A percentile compares a stretch with the other conserved stretches of the same genome.
phyloP scores from a whole-genome alignment of 2,113 vertebrate species.

The Tachysurus vachellii region DNA sequence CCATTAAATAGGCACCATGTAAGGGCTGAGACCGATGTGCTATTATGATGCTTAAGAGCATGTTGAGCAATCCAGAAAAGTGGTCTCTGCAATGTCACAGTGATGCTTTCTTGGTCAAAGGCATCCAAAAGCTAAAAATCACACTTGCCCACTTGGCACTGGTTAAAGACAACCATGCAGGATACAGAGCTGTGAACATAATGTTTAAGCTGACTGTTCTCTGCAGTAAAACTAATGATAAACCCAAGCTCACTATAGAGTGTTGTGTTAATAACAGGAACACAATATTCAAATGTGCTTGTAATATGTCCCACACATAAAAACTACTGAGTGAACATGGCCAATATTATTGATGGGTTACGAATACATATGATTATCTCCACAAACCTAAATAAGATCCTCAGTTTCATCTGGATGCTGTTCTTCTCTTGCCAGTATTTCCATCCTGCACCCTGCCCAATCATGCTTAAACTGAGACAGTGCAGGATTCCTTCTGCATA shows the following conservation, averaged over 20 bases:
- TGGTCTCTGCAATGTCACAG: neutral
- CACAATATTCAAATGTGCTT: conserved; percentile 24
- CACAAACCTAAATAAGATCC: conserved; percentile 48
- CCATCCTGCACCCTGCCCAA: conserved; percentile 16
- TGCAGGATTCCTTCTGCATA: conserved; percentile 41
- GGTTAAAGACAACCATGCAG: conserved; percentile 13
- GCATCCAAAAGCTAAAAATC: conserved; percentile 22
- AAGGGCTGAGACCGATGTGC: neutral
- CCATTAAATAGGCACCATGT: neutral
- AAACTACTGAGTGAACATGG: conserved; percentile 25
- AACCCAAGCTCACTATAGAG: neutral
- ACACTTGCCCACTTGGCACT: conserved; percentile 8
- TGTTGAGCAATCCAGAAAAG: neutral
- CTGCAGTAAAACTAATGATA: conserved; percentile 24
- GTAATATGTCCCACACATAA: conserved; percentile 33
- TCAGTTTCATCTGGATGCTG: conserved; percentile 28
- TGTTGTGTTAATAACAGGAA: conserved; percentile 20
- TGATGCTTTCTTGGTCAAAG: conserved; percentile 26
- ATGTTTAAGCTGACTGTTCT: neutral
- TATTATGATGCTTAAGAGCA: neutral
- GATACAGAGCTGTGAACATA: neutral
- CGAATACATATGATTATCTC: conserved; percentile 18
- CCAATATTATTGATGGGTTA: conserved; percentile 5
- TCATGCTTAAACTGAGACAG: conserved; percentile 32
- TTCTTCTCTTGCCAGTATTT: neutral